These are phyloP conservation scores for Oryctolagus cuniculus DNA, from an alignment of 2,113 vertebrate species.

Conservation along the genomic window DNA sequence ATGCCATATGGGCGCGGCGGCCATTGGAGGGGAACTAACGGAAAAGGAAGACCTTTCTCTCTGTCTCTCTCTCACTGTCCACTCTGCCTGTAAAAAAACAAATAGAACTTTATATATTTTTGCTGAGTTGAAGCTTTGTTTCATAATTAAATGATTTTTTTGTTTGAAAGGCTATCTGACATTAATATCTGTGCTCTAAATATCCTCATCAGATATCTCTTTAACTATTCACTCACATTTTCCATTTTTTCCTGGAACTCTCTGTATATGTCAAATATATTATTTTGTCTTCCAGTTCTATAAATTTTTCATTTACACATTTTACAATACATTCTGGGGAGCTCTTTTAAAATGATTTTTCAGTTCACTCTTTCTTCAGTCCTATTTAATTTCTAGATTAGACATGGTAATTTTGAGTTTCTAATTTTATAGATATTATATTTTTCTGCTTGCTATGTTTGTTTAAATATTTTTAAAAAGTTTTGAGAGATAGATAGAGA, in stretches of 20 bases:
- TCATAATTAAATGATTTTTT: neutral
- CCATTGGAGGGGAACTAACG: too few species aligned
- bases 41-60: too few species aligned
- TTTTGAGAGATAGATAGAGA: too few species aligned
- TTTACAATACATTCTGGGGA: neutral
- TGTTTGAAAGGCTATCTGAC: neutral
- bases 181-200: neutral
- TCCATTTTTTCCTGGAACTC: neutral
- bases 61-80: too few species aligned
- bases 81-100: too few species aligned
- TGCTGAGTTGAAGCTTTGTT: neutral
- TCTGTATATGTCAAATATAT: neutral
- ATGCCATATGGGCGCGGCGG: too few species aligned
- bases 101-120: neutral
- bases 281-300: neutral
- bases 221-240: neutral
- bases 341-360: conserved; percentile 17
- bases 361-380: neutral
- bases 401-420: neutral
- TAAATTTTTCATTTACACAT: neutral
- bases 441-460: neutral
- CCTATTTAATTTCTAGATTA: neutral
- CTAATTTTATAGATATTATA: neutral
- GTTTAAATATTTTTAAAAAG: neutral
- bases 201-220: neutral